Conservation (phyloP, 2,797 vertebrate genomes). For the Chelonia mydas region DNA sequence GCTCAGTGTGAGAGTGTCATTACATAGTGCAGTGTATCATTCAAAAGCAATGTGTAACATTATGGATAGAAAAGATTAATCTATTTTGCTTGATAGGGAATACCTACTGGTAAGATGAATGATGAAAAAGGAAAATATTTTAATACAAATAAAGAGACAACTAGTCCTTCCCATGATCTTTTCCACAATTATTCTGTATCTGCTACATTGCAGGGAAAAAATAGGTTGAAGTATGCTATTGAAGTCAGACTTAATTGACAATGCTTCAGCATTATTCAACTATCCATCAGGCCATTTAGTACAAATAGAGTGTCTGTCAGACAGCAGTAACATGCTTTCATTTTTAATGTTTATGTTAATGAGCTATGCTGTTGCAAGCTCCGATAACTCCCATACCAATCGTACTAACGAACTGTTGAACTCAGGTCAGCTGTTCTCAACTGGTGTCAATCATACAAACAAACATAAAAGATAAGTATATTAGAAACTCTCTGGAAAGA, state of each 20-base stretch:
- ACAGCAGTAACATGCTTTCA: background rate
- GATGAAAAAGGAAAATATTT: conserved; percentile 41
- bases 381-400: background rate
- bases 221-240: background rate
- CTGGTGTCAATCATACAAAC: background rate
- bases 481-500: background rate
- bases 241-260: background rate
- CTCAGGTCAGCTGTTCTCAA: background rate
- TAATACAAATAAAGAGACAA: conserved; percentile 15
- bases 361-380: background rate
- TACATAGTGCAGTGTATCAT: conserved; percentile 17
- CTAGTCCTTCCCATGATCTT: conserved; percentile 20
- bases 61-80: conserved; percentile 34
- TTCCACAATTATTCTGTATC: background rate
- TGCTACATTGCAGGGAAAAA: background rate
- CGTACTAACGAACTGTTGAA: background rate
- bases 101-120: conserved; percentile 31
- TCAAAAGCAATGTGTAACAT: conserved; percentile 54
- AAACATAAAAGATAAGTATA: background rate
- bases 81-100: conserved; percentile 24
- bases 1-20: conserved; percentile 45
- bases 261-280: background rate
- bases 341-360: conserved; percentile 25
- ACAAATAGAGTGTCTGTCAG: background rate
- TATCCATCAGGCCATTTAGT: background rate